A percentile compares a stretch with the other conserved stretches of the same genome.
These are phyloP conservation scores for Hyles vespertilio DNA, from an alignment of 1,140 invertebrate species.

Conservation along the genomic window DNA sequence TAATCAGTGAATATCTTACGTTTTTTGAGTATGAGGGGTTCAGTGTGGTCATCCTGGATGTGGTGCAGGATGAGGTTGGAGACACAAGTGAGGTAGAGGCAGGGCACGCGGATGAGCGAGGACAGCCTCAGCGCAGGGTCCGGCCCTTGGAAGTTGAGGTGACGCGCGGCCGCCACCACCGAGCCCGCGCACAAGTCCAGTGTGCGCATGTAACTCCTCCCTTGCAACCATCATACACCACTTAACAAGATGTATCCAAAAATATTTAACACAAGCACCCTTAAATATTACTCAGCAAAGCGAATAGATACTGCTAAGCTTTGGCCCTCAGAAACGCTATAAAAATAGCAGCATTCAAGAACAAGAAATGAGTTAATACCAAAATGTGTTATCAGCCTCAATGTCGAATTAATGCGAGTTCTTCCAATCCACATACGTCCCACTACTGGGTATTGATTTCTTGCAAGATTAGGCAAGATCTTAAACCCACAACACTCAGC, in stretches of 20 bases:
- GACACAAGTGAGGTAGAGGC: constrained; percentile 13
- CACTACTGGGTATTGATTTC: too few relatives aligned
- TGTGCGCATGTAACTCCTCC: constrained; percentile 13
- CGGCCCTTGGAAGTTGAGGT: constrained; percentile 6
- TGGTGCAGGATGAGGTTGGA: constrained; percentile 12
- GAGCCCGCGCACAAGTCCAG: constrained; percentile 22
- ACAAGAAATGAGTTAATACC: too few relatives aligned
- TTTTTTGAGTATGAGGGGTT: not conserved
- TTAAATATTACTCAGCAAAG: too few relatives aligned
- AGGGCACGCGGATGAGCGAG: constrained; percentile 1
- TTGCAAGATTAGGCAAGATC: too few relatives aligned
- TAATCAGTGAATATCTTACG: not conserved
- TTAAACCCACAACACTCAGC: too few relatives aligned
- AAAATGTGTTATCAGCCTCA: not conserved
- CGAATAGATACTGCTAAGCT: too few relatives aligned
- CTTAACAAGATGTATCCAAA: too few relatives aligned
- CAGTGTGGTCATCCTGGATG: not conserved
- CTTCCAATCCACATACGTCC: too few relatives aligned
- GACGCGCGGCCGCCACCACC: constrained; percentile 17
- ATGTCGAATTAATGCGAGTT: too few relatives aligned
- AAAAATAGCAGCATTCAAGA: too few relatives aligned
- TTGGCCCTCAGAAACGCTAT: too few relatives aligned
- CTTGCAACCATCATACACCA: not conserved
- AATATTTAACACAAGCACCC: too few relatives aligned
- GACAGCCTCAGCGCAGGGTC: constrained; percentile 8